phyloP scores from a whole-genome alignment of 2,113 vertebrate genomes.

The Stercorarius parasiticus region DNA sequence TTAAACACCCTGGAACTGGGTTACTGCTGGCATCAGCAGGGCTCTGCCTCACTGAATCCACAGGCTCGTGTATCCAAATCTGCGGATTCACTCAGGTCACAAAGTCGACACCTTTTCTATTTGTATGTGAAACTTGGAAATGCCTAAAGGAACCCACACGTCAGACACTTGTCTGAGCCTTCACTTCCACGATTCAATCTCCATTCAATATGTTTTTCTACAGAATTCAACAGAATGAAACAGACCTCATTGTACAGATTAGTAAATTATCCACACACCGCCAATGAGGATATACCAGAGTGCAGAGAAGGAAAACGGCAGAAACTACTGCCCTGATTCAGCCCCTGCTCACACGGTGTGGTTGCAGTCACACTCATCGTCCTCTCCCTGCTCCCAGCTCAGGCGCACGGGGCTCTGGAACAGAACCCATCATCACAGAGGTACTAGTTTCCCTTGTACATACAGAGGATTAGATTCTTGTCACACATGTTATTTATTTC shows the following conservation, averaged over 20 bases:
- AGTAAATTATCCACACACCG: neutral
- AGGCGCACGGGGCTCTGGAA: neutral
- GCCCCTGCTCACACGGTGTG: neutral
- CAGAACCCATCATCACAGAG: neutral
- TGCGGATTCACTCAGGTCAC: neutral
- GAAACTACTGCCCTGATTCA: neutral
- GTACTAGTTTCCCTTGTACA: neutral
- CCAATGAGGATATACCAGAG: neutral
- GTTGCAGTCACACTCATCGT: fast-evolving
- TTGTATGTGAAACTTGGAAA: neutral
- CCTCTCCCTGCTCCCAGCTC: neutral
- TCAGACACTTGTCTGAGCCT: neutral
- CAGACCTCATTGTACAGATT: neutral
- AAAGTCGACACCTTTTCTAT: neutral
- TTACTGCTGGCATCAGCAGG: neutral
- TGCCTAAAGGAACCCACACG: neutral
- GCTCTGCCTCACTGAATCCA: neutral
- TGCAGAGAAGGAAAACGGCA: neutral
- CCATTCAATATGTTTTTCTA: neutral
- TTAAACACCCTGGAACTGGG: neutral
- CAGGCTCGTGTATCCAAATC: neutral
- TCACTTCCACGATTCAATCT: neutral
- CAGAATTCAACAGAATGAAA: neutral
- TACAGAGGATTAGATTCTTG: neutral
- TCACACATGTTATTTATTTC: neutral